Evolutionary conservation across 92 coral and sea anemone genomes (phyloP).

Genomic region (Umimayanthus chanpuru): DNA sequence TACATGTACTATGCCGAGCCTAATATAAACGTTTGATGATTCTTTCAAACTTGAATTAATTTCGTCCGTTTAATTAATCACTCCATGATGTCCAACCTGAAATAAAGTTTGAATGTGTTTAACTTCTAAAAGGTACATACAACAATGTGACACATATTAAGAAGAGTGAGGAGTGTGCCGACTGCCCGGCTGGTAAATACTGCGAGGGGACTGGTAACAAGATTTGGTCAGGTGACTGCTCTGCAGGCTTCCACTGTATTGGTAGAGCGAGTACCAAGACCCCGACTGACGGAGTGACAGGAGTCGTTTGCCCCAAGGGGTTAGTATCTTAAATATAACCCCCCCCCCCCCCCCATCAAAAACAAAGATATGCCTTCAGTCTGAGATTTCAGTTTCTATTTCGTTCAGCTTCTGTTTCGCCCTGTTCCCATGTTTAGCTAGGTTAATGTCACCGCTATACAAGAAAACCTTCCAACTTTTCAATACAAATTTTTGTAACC

Average conservation of each 20-base stretch:
- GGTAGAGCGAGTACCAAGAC: conserved; percentile 78
- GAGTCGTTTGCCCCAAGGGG: conserved; percentile 90
- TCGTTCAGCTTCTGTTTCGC: too few species aligned
- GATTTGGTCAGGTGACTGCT: conserved; percentile 84
- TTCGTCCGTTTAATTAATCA: too few species aligned
- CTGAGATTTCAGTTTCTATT: background rate
- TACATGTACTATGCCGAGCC: too few species aligned
- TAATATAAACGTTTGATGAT: too few species aligned
- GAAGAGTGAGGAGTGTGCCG: conserved; percentile 65
- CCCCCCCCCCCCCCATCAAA: too few species aligned
- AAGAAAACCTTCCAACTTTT: too few species aligned
- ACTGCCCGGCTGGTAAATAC: conserved; percentile 91
- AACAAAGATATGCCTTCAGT: background rate
- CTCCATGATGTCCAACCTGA: background rate
- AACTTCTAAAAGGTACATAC: conserved; percentile 76
- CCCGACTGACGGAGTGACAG: conserved; percentile 85
- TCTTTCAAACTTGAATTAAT: too few species aligned
- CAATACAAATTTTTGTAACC: too few species aligned
- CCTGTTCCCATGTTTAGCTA: too few species aligned
- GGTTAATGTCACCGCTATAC: too few species aligned
- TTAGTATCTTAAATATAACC: conserved; percentile 28
- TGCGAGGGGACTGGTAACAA: conserved; percentile 90
- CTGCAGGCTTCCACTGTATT: conserved; percentile 81
- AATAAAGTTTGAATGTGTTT: background rate
- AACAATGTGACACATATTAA: conserved; percentile 72